Evolutionary conservation across 2,113 vertebrate genomes (phyloP), one percentile per base, ranked within the genome.

Genomic region (Anarhynchus alexandrinus): DNA sequence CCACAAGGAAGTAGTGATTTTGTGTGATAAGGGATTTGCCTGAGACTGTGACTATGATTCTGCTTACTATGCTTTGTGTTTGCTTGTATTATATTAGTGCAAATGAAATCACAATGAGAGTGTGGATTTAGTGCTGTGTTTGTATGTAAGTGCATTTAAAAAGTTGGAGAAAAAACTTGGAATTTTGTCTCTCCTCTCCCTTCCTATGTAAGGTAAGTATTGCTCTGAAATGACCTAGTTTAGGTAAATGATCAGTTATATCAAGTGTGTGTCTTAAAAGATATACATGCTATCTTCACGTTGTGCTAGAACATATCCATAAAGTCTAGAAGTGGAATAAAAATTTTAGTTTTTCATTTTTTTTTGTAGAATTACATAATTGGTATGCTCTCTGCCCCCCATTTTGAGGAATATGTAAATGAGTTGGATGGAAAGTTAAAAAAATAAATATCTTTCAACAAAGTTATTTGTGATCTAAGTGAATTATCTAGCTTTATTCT

Each of bases 401-500:
- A 42, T 77, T 93, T 76, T 86, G 65, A 76, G 42, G 40, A 90
- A 67, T 86, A 65, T 83, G 66, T 94, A 91, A 87, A 86, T 62
- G 30, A 95, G 27, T 81, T 82, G 59, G 81, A 94, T 90, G 25
- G 22, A 76, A 87, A 81, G 59, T 32, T 32, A 17, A 52, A 92
- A 91, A 92, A 94, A 54, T 45, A 47, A 67, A 32, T 11, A 57
- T 57, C 29, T 66, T 83, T 76, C 20, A 86, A 92, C 47, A 84
- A 26, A 30, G 25, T 83, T 77, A 42, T 88, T 96, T 96, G 54
- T 1, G 0, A 86, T 80, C 5, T 40, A 93, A 82, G 45, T 87
- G 52, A 95, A 51, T 85, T 42, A 62, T 61, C 73, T 95, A 85
- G 64, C 76, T 98, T 95, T 96, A 97, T 92, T 96, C 84, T 88